A percentile compares a stretch with the other conserved stretches of the same genome.
Conservation (phyloP, 2,888 invertebrate genomes). For the Mystacides longicornis region DNA sequence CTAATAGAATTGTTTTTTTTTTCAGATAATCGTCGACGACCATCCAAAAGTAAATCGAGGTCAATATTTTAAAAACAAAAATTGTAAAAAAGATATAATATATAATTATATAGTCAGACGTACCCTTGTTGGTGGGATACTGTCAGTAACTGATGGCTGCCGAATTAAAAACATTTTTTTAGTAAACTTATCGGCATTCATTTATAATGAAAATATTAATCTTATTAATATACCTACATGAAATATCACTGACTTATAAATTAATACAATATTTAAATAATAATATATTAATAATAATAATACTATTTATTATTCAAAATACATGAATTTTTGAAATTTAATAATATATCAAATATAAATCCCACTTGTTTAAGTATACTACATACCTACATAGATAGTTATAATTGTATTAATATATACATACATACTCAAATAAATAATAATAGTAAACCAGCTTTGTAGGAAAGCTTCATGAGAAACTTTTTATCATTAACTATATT, state of each 20-base stretch:
- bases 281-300: too few species aligned
- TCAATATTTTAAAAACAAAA: slow-evolving; percentile 25
- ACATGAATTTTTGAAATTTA: background rate
- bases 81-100: slow-evolving; percentile 24
- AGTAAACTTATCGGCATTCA: slow-evolving; percentile 25
- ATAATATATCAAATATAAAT: slow-evolving; percentile 33
- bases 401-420: too few species aligned
- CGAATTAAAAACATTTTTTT: slow-evolving; percentile 22
- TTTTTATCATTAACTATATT: slow-evolving; percentile 52
- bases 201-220: slow-evolving; percentile 25
- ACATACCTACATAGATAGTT: too few species aligned
- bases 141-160: slow-evolving; percentile 24
- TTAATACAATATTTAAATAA: background rate
- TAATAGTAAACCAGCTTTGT: slow-evolving; percentile 51
- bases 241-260: background rate
- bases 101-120: slow-evolving; percentile 17
- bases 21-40: slow-evolving; percentile 26
- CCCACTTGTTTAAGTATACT: slow-evolving; percentile 50
- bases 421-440: too few species aligned
- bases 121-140: slow-evolving; percentile 1
- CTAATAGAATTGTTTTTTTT: background rate
- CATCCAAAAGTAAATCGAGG: slow-evolving; percentile 24
- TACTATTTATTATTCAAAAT: background rate
- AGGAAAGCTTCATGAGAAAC: slow-evolving; percentile 54
- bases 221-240: slow-evolving; percentile 25